Percentiles rank a stretch among this genome's conserved stretches.
phyloP scores from a whole-genome alignment of 2,113 vertebrate genomes.

The Halcyon malimbica region DNA sequence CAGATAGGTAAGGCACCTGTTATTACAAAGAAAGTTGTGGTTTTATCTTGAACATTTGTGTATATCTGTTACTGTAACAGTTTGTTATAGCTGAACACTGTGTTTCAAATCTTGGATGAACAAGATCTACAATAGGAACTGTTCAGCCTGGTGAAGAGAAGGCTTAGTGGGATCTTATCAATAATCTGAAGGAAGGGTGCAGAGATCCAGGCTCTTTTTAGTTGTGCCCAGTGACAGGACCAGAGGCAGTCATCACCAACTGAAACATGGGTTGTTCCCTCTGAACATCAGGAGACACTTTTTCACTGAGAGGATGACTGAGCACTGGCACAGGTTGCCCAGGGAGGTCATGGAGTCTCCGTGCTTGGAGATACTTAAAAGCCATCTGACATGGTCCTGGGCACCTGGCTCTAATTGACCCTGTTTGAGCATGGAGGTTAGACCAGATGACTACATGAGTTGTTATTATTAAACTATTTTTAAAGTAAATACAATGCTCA shows the following conservation, averaged over 20 bases:
- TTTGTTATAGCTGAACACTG: background rate
- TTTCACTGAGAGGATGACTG: background rate
- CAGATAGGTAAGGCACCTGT: conserved; percentile 82
- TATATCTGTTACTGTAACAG: no score
- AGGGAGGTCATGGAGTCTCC: background rate
- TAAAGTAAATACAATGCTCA: background rate
- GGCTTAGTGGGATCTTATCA: background rate
- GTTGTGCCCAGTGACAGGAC: background rate
- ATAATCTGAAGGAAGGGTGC: background rate
- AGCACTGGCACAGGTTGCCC: background rate
- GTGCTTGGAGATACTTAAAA: background rate
- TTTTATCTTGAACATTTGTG: background rate
- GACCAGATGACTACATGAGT: background rate
- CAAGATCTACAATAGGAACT: background rate
- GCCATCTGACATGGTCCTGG: background rate
- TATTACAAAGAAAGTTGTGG: background rate
- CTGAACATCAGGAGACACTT: background rate
- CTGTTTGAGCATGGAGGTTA: background rate
- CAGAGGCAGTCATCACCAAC: background rate
- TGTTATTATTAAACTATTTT: background rate
- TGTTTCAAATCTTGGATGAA: background rate
- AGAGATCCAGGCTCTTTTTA: background rate
- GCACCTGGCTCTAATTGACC: accelerated
- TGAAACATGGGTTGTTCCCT: background rate
- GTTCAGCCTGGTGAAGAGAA: background rate